Conservation (phyloP, 2,113 vertebrate genomes). For the Xiphophorus hellerii region DNA sequence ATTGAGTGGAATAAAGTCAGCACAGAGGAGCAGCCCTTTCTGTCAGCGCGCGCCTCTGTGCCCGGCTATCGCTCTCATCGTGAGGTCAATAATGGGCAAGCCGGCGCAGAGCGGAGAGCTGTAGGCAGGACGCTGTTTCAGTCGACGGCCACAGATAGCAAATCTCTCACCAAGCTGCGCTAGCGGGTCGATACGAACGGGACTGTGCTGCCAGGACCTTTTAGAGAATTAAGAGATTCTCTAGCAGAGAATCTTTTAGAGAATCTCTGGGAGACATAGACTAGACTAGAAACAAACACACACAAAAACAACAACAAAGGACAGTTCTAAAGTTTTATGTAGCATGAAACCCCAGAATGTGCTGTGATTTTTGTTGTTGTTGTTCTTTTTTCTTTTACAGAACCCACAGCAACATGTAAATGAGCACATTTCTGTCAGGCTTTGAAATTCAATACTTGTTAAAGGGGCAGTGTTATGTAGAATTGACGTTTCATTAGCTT, state of each 20-base stretch:
- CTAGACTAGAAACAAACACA: background rate
- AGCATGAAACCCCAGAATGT: too few species aligned
- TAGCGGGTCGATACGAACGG: conserved; percentile 41
- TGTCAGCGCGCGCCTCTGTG: conserved; percentile 18
- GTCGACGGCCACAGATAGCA: conserved; percentile 30
- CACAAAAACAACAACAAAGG: too few species aligned
- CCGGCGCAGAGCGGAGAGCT: conserved; percentile 49
- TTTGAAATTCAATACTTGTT: too few species aligned
- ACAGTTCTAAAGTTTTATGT: too few species aligned
- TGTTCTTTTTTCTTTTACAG: too few species aligned
- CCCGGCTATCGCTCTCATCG: conserved; percentile 24
- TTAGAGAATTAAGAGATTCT: too few species aligned
- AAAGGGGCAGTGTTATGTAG: too few species aligned
- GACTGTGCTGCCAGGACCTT: conserved; percentile 3
- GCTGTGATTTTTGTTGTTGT: too few species aligned
- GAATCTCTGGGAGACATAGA: background rate
- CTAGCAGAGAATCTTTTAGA: background rate
- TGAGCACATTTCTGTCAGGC: too few species aligned
- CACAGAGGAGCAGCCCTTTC: conserved; percentile 34
- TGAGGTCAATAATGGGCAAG: conserved; percentile 60
- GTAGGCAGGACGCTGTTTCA: conserved; percentile 51
- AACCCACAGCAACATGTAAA: too few species aligned
- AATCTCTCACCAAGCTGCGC: conserved; percentile 15
- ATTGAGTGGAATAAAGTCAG: conserved; percentile 38
- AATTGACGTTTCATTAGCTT: too few species aligned